Evolutionary conservation across 2,888 invertebrate species (phyloP), one percentile per base, ranked within the genome.

Genomic region (Podotricha telesiphe): DNA sequence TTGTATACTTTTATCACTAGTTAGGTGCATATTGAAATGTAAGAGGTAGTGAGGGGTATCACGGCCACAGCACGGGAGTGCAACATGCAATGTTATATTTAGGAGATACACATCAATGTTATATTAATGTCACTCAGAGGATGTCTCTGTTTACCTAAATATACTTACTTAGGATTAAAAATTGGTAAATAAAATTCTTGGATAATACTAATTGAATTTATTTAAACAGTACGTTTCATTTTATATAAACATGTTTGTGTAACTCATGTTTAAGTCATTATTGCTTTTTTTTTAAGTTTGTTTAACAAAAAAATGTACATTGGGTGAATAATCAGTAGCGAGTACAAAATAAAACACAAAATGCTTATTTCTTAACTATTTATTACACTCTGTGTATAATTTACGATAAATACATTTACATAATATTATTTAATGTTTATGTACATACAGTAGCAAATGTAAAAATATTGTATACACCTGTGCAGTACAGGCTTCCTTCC

Each of bases 361-460:
- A 77, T 81, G 58, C 42, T 58, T 20, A 42, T 83, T 86, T 86
- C 91, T 90, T 90, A 91, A 83, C 86, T 88, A 91, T 91, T 91
- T 91, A 91, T 89, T 91, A 91, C 86, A 89, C 87, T 82, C 84
- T 87, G 89, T 86, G 84, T 89, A 90, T 90, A 90, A 89, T 90
- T 91, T 89, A 88, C 81, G 84, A 86, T 89, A 85, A 86, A 88
- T 89, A 87, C 88, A 90, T 91, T 91, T 89, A 91, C 87, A 90
- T 88, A n/a, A n/a, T n/a, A 86, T 61, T 68, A 65, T 72, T 63
- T 56, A 62, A 66, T 82, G 78, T 84, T 86, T 91, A 91, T 91
- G 85, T 91, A 91, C 90, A 91, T 87, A 86, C 85, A 86, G 86
- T 91, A 91, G 90, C 89, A 91, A 91, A 87, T 87, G 87, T 90